These are phyloP conservation scores for Dipodomys stephensi DNA, from an alignment of 2,113 vertebrate genomes.

Conservation along the genomic window DNA sequence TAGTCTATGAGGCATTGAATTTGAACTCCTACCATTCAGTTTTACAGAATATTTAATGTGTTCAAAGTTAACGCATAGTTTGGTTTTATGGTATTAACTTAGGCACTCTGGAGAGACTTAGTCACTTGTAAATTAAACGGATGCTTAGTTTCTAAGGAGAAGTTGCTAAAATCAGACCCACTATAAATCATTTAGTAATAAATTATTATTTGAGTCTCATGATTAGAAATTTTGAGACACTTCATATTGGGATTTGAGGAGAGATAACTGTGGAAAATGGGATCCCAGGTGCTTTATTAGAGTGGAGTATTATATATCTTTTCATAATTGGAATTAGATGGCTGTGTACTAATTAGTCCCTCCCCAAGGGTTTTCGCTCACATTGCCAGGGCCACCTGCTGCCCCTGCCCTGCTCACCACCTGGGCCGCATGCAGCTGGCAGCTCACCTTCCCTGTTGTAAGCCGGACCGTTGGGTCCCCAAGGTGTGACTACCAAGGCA, in stretches of 20 bases:
- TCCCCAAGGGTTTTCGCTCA: neutral
- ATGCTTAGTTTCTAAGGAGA: slow-evolving; percentile 54
- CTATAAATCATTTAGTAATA: neutral
- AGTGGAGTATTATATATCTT: slow-evolving; percentile 47
- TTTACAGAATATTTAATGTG: slow-evolving; percentile 19
- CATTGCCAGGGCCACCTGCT: slow-evolving; percentile 58
- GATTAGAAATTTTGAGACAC: neutral
- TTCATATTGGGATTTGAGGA: slow-evolving; percentile 28
- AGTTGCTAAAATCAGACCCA: neutral
- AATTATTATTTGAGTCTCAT: slow-evolving; percentile 22
- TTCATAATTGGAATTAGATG: neutral
- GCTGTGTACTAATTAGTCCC: slow-evolving; percentile 1
- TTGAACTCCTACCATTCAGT: neutral
- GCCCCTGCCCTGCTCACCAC: neutral
- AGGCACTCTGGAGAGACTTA: neutral
- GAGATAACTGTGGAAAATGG: slow-evolving; percentile 22
- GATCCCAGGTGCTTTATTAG: neutral
- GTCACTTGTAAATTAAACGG: slow-evolving; percentile 13
- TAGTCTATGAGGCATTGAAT: neutral
- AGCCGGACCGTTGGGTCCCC: neutral
- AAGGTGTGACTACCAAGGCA: slow-evolving; percentile 5
- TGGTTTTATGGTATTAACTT: slow-evolving; percentile 29
- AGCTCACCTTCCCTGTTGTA: neutral
- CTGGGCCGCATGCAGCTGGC: slow-evolving; percentile 17
- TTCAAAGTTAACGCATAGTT: neutral